Evolutionary conservation across 2,888 invertebrate species (phyloP).

Genomic region (Pristionchus exspectatus): DNA sequence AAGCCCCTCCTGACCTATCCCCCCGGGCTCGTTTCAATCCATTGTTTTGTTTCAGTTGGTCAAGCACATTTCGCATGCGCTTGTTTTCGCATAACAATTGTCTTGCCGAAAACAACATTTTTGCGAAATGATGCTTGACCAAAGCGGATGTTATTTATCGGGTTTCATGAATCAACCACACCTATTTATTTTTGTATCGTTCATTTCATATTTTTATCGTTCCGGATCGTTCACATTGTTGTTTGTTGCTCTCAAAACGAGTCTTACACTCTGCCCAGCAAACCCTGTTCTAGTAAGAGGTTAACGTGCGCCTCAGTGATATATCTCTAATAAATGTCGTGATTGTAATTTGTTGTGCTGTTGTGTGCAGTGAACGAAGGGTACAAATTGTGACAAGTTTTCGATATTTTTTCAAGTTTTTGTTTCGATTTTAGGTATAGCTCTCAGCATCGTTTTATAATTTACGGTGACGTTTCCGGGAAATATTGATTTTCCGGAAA

Average conservation of each 20-base stretch:
- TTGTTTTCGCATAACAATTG: neutral
- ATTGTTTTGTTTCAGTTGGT: neutral
- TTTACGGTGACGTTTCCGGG: neutral
- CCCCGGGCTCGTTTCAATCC: neutral
- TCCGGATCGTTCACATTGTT: neutral
- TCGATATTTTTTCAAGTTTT: too few relatives aligned
- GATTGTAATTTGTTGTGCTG: slow-evolving; percentile 19
- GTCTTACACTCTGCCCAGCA: slow-evolving; percentile 6
- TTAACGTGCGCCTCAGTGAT: neutral
- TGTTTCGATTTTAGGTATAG: too few relatives aligned
- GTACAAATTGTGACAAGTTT: neutral
- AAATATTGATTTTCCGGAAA: slow-evolving; percentile 6
- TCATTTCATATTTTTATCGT: neutral
- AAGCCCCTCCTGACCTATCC: neutral
- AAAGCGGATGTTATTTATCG: neutral
- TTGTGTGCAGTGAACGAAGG: neutral
- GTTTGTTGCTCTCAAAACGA: slow-evolving; percentile 8
- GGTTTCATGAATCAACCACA: neutral
- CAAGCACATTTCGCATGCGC: slow-evolving; percentile 29
- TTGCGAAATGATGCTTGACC: slow-evolving; percentile 25
- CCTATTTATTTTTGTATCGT: neutral
- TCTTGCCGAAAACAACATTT: neutral
- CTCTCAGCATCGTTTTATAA: too few relatives aligned
- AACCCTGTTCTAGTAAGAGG: slow-evolving; percentile 3
- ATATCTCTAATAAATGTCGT: slow-evolving; percentile 41